These are phyloP conservation scores for Orchestes rusci DNA, from an alignment of 2,888 invertebrate species.

Conservation along the genomic window DNA sequence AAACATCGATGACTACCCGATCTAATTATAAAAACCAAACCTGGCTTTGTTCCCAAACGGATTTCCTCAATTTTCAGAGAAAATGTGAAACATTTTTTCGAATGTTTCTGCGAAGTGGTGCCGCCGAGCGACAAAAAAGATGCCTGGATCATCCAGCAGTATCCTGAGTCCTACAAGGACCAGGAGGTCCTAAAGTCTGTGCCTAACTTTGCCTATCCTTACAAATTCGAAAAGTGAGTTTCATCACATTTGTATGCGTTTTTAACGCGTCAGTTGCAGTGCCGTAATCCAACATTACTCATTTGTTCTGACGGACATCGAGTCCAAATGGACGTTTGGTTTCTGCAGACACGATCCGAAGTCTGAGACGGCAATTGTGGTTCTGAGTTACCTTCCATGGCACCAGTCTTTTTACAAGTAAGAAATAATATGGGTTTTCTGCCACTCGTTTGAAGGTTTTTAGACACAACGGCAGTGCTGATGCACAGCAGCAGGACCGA, in stretches of 20 bases:
- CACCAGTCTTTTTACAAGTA: conserved; percentile 92
- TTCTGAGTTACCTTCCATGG: conserved; percentile 91
- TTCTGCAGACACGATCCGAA: conserved; percentile 94
- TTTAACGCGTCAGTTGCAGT: conserved; percentile 48
- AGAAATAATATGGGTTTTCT: conserved; percentile 37
- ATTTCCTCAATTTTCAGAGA: conserved; percentile 51
- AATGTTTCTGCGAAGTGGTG: conserved; percentile 77
- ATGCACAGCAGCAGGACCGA: conserved; percentile 54
- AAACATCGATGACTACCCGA: neutral
- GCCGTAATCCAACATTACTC: conserved; percentile 88
- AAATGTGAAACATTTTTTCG: conserved; percentile 71
- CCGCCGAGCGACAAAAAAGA: conserved; percentile 56
- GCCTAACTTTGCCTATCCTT: conserved; percentile 88
- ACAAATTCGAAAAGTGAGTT: conserved; percentile 63
- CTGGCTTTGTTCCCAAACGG: neutral
- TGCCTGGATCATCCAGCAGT: conserved; percentile 74
- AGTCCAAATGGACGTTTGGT: conserved; percentile 95
- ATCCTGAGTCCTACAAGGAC: conserved; percentile 76
- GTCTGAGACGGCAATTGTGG: conserved; percentile 74
- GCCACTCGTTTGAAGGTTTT: conserved; percentile 48
- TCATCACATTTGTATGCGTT: neutral
- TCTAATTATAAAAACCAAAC: neutral
- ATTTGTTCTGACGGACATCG: conserved; percentile 90
- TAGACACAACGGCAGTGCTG: conserved; percentile 76
- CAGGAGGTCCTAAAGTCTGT: conserved; percentile 79